Conservation (phyloP, 1,140 invertebrate genomes). For the Schlechtendalia chinensis region DNA sequence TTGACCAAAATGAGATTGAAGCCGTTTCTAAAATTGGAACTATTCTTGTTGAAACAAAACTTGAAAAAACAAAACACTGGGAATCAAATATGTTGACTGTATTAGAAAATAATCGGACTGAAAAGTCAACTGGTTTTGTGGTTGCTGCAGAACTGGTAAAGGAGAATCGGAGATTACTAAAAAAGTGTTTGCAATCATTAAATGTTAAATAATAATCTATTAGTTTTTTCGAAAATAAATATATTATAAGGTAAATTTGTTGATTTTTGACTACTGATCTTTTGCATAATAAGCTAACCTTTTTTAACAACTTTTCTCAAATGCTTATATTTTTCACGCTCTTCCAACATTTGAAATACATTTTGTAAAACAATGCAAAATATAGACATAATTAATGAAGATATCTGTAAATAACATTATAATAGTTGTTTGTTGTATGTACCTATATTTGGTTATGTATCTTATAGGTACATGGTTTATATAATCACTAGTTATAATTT, state of each 20-base stretch:
- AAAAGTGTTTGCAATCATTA: constrained; percentile 51
- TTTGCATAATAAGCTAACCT: not conserved
- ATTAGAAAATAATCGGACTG: constrained; percentile 8
- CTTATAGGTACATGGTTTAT: no score
- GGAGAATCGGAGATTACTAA: constrained; percentile 55
- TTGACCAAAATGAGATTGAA: constrained; percentile 54
- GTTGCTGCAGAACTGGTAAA: constrained; percentile 55
- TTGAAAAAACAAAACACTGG: constrained; percentile 51
- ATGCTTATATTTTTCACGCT: no score
- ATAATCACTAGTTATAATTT: no score
- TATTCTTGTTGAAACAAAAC: constrained; percentile 53
- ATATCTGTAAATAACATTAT: no score
- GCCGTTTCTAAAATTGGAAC: constrained; percentile 34
- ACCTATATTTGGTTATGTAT: no score
- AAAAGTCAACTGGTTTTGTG: constrained; percentile 37
- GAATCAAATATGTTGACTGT: constrained; percentile 30
- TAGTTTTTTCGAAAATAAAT: constrained; percentile 20
- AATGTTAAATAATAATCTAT: constrained; percentile 48
- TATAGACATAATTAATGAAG: no score
- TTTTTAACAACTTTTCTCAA: no score
- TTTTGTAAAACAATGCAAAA: no score
- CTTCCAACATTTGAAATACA: no score
- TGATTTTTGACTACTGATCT: not conserved
- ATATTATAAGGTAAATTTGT: constrained; percentile 30
- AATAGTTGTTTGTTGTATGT: no score